Evolutionary conservation across 2,113 vertebrate genomes (phyloP), one percentile per base, ranked within the genome.

Genomic region (Rhineura floridana): DNA sequence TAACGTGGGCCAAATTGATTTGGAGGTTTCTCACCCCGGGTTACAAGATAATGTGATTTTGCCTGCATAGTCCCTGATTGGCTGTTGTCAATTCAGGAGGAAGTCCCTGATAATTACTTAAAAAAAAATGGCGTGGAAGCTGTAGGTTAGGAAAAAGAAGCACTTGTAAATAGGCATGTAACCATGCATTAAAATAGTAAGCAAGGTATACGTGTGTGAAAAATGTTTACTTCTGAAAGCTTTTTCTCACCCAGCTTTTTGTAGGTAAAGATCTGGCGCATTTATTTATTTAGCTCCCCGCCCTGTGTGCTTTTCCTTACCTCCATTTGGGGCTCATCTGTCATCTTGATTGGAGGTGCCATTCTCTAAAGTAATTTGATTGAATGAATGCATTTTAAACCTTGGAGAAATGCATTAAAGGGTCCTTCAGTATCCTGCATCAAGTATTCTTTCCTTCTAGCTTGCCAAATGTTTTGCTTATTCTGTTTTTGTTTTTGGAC

Each of bases 351-450:
- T 21, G 52, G 36, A 84, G 44, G 33, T 59, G 62, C 81, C 81
- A 55, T 77, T 86, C 75, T 46, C 46, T 78, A 63, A 65, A 88
- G 63, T 70, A 67, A 83, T 76, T 70, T 36, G 73, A 67, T 65
- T 90, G 90, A 88, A 90, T 89, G 90, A 90, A 70, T 59, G 36
- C 33, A 81, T 92, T 93, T 93, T 90, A 88, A 86, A 87, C 67
- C 59, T 86, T 89, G 82, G 85, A 86, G 89, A 84, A 52, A 44
- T 80, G n/a, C 21, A 1, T 84, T 89, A 87, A 86, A 78, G 59
- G 87, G 83, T 52, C 83, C 84, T 91, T 87, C 75, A 87, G 59
- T 83, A 87, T 81, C 75, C 11, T 44, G 44, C n/a, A n/a, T n/a
- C n/a, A n/a, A n/a, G n/a, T 81, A 0, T 55, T 50, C 55, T 81